Percentiles rank a stretch among this genome's conserved stretches.
These are phyloP conservation scores for Bruchidius siliquastri DNA, from an alignment of 2,888 invertebrate genomes.

Conservation along the genomic window DNA sequence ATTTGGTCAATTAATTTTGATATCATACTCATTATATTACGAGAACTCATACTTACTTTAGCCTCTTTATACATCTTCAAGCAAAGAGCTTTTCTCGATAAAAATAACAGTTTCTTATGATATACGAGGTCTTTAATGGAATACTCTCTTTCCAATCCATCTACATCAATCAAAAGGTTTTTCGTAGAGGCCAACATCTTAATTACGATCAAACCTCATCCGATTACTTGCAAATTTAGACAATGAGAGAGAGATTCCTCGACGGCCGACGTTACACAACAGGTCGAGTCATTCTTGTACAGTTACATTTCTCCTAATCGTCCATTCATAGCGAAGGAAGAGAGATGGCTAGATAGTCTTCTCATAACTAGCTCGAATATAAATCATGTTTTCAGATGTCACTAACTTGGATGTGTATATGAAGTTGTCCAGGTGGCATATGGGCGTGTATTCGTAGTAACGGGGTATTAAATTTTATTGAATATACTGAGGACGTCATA, in stretches of 20 bases:
- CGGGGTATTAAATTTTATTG: not conserved
- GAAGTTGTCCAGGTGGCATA: not conserved
- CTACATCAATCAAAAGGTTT: not conserved
- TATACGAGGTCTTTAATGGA: not conserved
- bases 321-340: not conserved
- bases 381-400: not conserved
- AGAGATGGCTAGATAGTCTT: not conserved
- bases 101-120: too few relatives aligned
- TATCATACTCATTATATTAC: too few relatives aligned
- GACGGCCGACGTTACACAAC: not conserved
- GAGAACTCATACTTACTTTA: too few relatives aligned
- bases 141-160: not conserved
- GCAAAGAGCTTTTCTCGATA: too few relatives aligned
- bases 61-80: too few relatives aligned
- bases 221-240: not conserved
- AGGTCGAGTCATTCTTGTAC: not conserved
- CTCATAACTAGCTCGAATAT: not conserved
- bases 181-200: not conserved
- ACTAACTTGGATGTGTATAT: not conserved
- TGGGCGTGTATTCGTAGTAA: not conserved
- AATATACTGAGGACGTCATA: too few relatives aligned
- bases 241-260: not conserved
- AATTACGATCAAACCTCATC: not conserved
- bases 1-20: too few relatives aligned
- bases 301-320: not conserved